Base-by-base conservation (phyloP, 2,888 invertebrate genomes). In the Gymnosoma rotundatum region DNA sequence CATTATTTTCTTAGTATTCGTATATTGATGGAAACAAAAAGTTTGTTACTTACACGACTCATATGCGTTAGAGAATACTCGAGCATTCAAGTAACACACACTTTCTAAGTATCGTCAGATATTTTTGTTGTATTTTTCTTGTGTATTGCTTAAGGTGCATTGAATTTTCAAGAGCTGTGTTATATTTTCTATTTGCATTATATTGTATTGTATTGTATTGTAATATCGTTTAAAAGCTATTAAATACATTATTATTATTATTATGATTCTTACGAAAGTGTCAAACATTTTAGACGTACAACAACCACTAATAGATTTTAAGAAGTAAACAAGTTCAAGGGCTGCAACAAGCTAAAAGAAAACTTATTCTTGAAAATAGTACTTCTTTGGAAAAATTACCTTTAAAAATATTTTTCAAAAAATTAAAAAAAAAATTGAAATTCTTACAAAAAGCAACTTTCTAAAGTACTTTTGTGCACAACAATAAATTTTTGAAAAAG, bases 211-310 rank as follows among this genome's bases (percentile, higher is more conserved):
- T 63, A 18, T 50, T 50, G 50, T 50, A 50, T 12, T 42, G 45
- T 16, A 73, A 74, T 78, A 69, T 84, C 83, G 69, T 80, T 84
- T 84, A 84, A 84, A 78, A 84, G 80, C 83, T 80, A 84, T 84
- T 80, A 83, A 80, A 73, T 80, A 73, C 76, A 80, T 83, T 83
- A 83, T 83, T 83, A 83, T 83, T 83, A 54, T 32, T 83, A 83
- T 83, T 83, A 54, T 32, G 73, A 80, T 80, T 67, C 69, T 80
- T 73, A 56, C 2, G 63, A 73, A 84, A 73, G 80, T 84, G 63
- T 69, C 76, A 84, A 78, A 80, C 63, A 70, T 20, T 48, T 52
- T 16, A 32, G 52, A 8, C 38, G 52, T 16, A 45, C 36, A 82
- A 56, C 56, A 60, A 1, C 36, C 48, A 56, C n/a, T 52, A 70